phyloP scores from a whole-genome alignment of 2,888 invertebrate genomes.

The Polietes domitor region DNA sequence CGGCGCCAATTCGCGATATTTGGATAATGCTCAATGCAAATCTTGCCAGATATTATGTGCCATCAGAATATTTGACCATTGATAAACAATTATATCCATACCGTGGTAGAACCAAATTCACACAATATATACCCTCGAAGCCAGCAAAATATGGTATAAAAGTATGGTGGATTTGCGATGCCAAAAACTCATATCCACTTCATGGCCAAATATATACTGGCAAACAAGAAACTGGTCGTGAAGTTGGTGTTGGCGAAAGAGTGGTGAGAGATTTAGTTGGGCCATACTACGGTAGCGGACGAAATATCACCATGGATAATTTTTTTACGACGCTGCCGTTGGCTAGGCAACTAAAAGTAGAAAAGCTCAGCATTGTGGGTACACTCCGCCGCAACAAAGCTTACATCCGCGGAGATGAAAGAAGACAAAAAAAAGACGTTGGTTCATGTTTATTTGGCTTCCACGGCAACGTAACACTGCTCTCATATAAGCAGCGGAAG shows the following conservation, averaged over 20 bases:
- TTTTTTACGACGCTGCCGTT: slow-evolving; percentile 44
- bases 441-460: slow-evolving; percentile 44
- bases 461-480: slow-evolving; percentile 40
- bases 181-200: slow-evolving; percentile 51
- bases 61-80: slow-evolving; percentile 71
- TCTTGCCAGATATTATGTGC: slow-evolving; percentile 70
- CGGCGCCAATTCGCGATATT: slow-evolving; percentile 68
- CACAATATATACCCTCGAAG: slow-evolving; percentile 45
- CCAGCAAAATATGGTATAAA: slow-evolving; percentile 54
- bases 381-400: slow-evolving; percentile 50
- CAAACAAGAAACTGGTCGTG: slow-evolving; percentile 39
- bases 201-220: slow-evolving; percentile 46
- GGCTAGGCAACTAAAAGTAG: slow-evolving; percentile 34
- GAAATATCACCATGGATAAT: slow-evolving; percentile 44
- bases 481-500: slow-evolving; percentile 44
- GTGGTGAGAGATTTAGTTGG: slow-evolving; percentile 46
- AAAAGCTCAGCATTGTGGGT: slow-evolving; percentile 35
- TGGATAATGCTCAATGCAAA: slow-evolving; percentile 74
- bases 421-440: slow-evolving; percentile 36
- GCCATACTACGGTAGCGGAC: slow-evolving; percentile 42
- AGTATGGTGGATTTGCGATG: slow-evolving; percentile 55
- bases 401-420: slow-evolving; percentile 36
- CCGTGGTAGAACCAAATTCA: slow-evolving; percentile 63
- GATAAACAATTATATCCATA: slow-evolving; percentile 73
- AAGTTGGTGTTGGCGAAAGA: slow-evolving; percentile 49